A percentile compares a stretch with the other conserved stretches of the same genome.
These are phyloP conservation scores for Arctocebus calabarensis DNA, from an alignment of 2,797 vertebrate genomes.

Conservation along the genomic window DNA sequence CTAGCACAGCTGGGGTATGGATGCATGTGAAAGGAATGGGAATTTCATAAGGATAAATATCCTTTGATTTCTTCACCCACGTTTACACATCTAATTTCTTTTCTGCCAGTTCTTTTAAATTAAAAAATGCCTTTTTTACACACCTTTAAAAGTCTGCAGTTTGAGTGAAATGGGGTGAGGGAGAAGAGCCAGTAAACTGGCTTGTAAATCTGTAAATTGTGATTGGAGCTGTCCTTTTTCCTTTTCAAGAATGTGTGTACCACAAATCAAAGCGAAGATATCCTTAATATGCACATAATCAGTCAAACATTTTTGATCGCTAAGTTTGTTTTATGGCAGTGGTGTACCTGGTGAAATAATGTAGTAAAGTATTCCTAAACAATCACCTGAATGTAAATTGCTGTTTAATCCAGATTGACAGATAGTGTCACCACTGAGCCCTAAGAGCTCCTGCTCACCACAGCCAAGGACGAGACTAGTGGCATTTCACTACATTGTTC, in stretches of 20 bases:
- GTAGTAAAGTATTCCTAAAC: slow-evolving; percentile 36
- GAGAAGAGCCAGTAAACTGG: neutral
- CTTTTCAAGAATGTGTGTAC: neutral
- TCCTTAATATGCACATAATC: neutral
- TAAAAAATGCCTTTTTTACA: neutral
- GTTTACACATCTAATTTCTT: neutral
- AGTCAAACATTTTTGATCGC: neutral
- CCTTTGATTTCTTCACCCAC: neutral
- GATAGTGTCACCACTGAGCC: slow-evolving; percentile 7
- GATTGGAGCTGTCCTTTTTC: neutral
- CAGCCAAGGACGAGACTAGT: neutral
- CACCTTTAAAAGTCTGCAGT: neutral
- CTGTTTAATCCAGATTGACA: slow-evolving; percentile 58
- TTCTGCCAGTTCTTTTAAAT: neutral
- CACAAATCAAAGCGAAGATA: slow-evolving; percentile 40
- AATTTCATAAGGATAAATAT: neutral
- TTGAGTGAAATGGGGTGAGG: neutral
- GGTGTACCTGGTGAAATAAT: slow-evolving; percentile 20
- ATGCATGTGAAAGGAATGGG: neutral
- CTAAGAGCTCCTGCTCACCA: neutral
- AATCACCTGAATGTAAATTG: slow-evolving; percentile 54
- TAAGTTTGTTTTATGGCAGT: slow-evolving; percentile 52
- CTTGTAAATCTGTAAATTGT: neutral
- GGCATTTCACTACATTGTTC: neutral
- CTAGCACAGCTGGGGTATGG: neutral